Evolutionary conservation across 1,140 invertebrate species (phyloP).

Genomic region (Brachionus koreanus): DNA sequence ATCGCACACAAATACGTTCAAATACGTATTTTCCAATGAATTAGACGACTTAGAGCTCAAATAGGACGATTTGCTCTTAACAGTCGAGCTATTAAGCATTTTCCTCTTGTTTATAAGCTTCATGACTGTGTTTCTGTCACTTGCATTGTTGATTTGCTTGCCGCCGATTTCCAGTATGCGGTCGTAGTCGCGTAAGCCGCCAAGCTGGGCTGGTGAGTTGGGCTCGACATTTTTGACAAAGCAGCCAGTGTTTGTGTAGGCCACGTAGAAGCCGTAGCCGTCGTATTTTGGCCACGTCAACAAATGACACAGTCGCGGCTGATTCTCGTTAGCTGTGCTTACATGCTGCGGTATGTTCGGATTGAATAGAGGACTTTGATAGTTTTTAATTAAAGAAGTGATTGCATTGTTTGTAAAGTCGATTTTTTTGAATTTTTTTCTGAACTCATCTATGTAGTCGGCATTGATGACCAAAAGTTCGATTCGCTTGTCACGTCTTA

Average conservation of each 20-base stretch:
- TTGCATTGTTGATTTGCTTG: not conserved
- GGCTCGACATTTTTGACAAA: conserved; percentile 38
- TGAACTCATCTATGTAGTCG: conserved; percentile 2
- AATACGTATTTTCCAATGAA: not conserved
- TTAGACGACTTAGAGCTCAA: not conserved
- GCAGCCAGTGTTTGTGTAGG: conserved; percentile 13
- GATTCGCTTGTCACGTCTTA: conserved; percentile 4
- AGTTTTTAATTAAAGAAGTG: not conserved
- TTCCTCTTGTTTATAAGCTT: conserved; percentile 34
- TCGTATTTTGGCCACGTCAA: conserved; percentile 27
- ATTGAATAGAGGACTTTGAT: not conserved
- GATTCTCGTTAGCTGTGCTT: not conserved
- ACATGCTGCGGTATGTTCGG: not conserved
- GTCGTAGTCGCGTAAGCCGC: conserved; percentile 32
- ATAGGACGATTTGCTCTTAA: not conserved
- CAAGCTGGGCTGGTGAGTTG: not conserved
- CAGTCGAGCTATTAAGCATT: not conserved
- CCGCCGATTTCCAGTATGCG: conserved; percentile 30
- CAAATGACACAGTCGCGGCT: conserved; percentile 35
- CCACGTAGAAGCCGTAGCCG: conserved; percentile 41
- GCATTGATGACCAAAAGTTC: conserved; percentile 4
- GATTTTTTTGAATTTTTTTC: conserved; percentile 3
- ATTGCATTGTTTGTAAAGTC: not conserved
- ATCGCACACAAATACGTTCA: conserved; percentile 28
- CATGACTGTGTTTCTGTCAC: not conserved